phyloP scores from a whole-genome alignment of 2,888 invertebrate species.

The Spicauda simplicius region DNA sequence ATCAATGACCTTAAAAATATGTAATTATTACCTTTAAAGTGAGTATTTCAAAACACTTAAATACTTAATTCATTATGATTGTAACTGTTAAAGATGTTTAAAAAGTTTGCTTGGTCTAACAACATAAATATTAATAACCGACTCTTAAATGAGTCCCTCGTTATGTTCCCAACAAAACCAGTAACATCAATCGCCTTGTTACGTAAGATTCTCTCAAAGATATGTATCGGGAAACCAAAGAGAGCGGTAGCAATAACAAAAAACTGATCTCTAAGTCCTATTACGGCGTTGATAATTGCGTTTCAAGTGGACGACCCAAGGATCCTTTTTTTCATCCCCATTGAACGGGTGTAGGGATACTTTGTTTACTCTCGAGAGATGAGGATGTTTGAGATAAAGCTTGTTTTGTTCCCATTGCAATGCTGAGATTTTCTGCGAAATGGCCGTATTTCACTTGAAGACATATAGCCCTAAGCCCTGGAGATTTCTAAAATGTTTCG shows the following conservation, averaged over 20 bases:
- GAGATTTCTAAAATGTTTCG: background rate
- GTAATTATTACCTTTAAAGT: no score
- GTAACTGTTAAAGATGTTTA: background rate
- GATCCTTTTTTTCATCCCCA: constrained; percentile 57
- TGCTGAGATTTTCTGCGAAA: constrained; percentile 10
- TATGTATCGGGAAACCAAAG: constrained; percentile 11
- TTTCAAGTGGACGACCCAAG: constrained; percentile 57
- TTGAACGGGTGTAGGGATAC: constrained; percentile 63
- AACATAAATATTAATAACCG: background rate
- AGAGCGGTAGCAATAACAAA: constrained; percentile 38
- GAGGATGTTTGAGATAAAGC: constrained; percentile 42
- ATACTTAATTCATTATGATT: no score
- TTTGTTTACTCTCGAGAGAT: constrained; percentile 61
- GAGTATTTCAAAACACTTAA: no score
- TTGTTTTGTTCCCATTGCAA: constrained; percentile 13
- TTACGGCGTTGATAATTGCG: constrained; percentile 64
- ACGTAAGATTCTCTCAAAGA: constrained; percentile 4
- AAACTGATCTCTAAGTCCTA: constrained; percentile 44
- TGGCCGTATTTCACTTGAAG: background rate
- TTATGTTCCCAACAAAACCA: background rate
- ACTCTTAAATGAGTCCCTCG: background rate
- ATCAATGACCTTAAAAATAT: no score
- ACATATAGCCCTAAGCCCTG: no score
- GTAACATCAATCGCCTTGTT: background rate
- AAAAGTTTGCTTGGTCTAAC: background rate